phyloP scores from a whole-genome alignment of 2,113 vertebrate genomes.

The Sinocyclocheilus anshuiensis region DNA sequence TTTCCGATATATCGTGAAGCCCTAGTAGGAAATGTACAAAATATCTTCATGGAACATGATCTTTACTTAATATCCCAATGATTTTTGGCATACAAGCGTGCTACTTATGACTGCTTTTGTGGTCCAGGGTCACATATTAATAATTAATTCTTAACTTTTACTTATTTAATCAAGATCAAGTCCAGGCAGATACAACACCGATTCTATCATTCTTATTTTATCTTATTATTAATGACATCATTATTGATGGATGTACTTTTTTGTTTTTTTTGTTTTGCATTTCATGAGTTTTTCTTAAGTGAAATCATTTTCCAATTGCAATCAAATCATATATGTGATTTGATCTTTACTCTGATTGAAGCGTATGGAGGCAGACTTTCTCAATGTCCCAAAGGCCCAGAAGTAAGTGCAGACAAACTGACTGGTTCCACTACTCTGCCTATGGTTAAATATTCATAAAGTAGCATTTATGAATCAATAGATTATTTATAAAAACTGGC shows the following conservation, averaged over 20 bases:
- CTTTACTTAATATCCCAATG: no score
- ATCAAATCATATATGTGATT: background rate
- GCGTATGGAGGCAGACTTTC: background rate
- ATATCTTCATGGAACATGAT: no score
- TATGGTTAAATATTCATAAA: slow-evolving; percentile 1
- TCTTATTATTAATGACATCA: background rate
- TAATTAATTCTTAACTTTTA: background rate
- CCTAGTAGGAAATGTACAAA: no score
- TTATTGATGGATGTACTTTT: no score
- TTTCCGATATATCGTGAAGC: no score
- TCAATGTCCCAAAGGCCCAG: background rate
- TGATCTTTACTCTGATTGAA: background rate
- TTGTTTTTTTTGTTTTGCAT: no score
- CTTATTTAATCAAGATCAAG: background rate
- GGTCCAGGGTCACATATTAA: background rate
- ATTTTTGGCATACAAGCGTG: no score
- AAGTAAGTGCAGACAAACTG: background rate
- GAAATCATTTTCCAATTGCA: background rate
- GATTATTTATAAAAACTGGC: background rate
- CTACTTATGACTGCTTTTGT: no score
- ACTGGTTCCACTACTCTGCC: background rate
- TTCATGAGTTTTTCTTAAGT: no score
- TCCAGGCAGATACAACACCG: background rate
- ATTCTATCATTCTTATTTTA: background rate
- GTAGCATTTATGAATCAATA: background rate